Evolutionary conservation across 2,888 invertebrate genomes (phyloP).

Genomic region (Brachyptera risi): DNA sequence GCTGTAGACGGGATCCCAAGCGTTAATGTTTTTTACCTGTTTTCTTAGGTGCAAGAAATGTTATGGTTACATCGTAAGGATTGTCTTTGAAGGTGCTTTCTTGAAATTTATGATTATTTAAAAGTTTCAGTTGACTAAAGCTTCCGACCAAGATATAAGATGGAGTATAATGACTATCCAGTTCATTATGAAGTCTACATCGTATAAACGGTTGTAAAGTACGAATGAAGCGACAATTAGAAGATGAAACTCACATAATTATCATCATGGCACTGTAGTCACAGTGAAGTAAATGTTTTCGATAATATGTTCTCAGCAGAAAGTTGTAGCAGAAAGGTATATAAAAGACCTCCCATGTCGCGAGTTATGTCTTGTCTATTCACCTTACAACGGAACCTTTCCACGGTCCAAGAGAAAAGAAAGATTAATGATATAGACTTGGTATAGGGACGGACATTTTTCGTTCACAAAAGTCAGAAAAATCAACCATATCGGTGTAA

Average conservation of each 20-base stretch:
- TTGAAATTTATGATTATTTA: conserved; percentile 1
- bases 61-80: neutral
- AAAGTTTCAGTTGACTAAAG: neutral
- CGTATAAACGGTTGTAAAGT: neutral
- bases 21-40: neutral
- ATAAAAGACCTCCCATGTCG: conserved; percentile 14
- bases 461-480: conserved; percentile 7
- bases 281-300: conserved; percentile 3
- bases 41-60: conserved; percentile 1
- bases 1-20: too few species aligned
- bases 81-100: neutral
- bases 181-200: neutral
- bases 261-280: neutral
- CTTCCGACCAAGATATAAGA: neutral
- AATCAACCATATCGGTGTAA: conserved; percentile 12
- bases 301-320: neutral
- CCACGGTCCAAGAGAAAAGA: neutral
- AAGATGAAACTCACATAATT: neutral
- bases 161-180: neutral
- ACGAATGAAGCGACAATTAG: conserved; percentile 16
- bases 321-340: neutral
- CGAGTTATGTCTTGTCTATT: neutral
- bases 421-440: conserved; percentile 14
- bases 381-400: neutral
- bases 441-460: conserved; percentile 1